Evolutionary conservation across 2,888 invertebrate species (phyloP), one percentile per base, ranked within the genome.

Genomic region (Drosophila paranaensis): DNA sequence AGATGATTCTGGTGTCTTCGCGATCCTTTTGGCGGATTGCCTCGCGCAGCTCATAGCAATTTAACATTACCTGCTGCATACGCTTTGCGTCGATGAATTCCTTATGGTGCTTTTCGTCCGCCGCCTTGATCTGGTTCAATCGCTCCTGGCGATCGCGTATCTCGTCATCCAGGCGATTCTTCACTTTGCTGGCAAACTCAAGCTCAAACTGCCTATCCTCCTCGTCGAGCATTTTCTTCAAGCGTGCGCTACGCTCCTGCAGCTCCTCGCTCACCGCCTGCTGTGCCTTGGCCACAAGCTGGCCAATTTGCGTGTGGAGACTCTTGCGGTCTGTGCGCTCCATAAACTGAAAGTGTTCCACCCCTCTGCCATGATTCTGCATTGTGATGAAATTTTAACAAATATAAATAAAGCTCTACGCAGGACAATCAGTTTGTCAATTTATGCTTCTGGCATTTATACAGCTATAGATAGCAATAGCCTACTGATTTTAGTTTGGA

Each of bases 1-100:
- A 91, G n/a, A 90, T 85, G 14, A 83, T 62, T 43, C 87, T 88
- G 1, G 82, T 82, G 16, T 91, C 82, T 14, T 64, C 71, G 30
- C 83, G 63, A 60, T 91, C 90, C 58, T 88, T 84, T 39, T 67
- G 78, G 2, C 91, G 82, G 69, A 92, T 50, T 0, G 88, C 90
- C 45, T 91, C 90, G 13, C 92, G 91, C 40, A 92, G 83, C 60
- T 91, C 91, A 60, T 91, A 85, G 62, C 92, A 92, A 61, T 89
- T 89, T n/a, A 79, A 62, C 89, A 92, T 91, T 14, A 87, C 75
- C 60, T 91, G 91, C 40, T 92, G 91, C 16, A 89, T 61, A 13
- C 87, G 88, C 71, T 91, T 92, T 5, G 73, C 48, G 14, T 88
- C 81, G 3, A 91, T 65, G 50, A 90, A 92, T 50, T 84, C 67